Conservation (phyloP, 2,888 invertebrate species). For the Erebia palarica region DNA sequence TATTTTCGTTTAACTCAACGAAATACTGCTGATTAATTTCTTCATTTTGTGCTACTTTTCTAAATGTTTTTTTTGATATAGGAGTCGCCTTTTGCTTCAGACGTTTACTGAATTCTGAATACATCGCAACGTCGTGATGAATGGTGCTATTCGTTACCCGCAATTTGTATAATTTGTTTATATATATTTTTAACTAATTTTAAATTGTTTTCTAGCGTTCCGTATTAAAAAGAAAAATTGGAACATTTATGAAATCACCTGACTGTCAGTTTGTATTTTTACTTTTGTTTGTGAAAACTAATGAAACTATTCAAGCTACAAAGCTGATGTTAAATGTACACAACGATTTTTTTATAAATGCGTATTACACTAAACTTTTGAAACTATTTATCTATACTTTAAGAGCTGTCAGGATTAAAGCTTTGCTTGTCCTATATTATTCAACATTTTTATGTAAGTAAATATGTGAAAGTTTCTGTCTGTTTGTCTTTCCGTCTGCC, state of each 20-base stretch:
- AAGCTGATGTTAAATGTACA: too few species aligned
- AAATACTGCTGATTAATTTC: conserved; percentile 10
- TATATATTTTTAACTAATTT: conserved; percentile 8
- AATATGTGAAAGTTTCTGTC: too few species aligned
- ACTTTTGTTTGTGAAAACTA: too few species aligned
- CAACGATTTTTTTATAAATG: too few species aligned
- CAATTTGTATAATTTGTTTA: conserved; percentile 21
- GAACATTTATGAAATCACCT: background rate
- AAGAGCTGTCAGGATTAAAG: too few species aligned
- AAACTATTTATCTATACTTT: too few species aligned
- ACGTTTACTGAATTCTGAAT: background rate
- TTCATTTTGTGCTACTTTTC: conserved; percentile 9
- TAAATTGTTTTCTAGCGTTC: background rate
- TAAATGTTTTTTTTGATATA: conserved; percentile 14
- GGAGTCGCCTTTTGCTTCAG: conserved; percentile 13
- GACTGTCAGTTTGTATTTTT: background rate
- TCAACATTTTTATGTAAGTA: too few species aligned
- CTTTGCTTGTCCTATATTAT: too few species aligned
- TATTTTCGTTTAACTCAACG: background rate
- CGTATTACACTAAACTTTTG: too few species aligned
- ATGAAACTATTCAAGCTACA: too few species aligned
- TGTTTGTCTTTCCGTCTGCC: too few species aligned
- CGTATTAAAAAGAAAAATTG: background rate
- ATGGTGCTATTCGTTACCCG: conserved; percentile 15
- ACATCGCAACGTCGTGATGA: background rate